These are phyloP conservation scores for Dicaeum eximium DNA, from an alignment of 2,113 vertebrate species.

Conservation along the genomic window DNA sequence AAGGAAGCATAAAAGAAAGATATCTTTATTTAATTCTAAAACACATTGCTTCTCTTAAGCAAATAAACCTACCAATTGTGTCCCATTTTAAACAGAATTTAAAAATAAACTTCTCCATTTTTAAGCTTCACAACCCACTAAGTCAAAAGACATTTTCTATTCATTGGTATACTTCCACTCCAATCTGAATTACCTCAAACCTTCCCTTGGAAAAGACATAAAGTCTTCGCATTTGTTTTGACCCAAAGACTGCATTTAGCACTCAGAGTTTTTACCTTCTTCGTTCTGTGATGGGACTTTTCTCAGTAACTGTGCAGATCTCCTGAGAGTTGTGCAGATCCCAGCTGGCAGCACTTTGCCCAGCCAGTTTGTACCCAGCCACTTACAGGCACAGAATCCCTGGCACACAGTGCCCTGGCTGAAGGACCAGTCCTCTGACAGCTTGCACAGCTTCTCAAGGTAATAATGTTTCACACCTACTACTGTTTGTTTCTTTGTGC, in stretches of 20 bases:
- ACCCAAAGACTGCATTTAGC: background rate
- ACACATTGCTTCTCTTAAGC: background rate
- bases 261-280: background rate
- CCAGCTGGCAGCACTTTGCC: background rate
- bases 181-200: background rate
- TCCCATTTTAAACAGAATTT: background rate
- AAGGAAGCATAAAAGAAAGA: background rate
- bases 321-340: background rate
- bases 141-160: background rate
- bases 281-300: fast-evolving
- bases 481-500: background rate
- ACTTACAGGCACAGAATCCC: background rate
- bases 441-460: background rate
- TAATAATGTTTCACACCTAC: background rate
- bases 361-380: background rate
- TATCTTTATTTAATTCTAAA: background rate
- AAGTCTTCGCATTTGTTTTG: background rate
- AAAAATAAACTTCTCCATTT: background rate
- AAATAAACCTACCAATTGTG: background rate
- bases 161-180: background rate
- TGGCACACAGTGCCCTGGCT: background rate
- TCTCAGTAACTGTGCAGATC: background rate
- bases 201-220: background rate
- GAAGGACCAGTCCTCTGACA: background rate
- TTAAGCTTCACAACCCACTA: background rate